Evolutionary conservation across 2,113 vertebrate genomes (phyloP), one percentile per base, ranked within the genome.

Genomic region (Corythoichthys haematopterus): DNA sequence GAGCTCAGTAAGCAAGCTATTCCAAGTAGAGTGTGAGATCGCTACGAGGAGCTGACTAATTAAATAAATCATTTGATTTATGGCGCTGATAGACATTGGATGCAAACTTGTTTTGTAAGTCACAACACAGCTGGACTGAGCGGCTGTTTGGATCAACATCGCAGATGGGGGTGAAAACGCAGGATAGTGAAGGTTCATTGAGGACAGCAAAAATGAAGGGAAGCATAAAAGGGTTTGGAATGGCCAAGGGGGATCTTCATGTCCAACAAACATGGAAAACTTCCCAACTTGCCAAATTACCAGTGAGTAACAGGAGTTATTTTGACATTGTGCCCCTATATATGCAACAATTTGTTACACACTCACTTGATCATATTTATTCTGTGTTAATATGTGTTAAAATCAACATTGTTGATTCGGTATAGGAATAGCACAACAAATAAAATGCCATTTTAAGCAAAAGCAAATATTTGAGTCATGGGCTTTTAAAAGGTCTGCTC

Each of bases 1-100:
- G 85, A 88, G 80, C 86, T 90, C 87, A 88, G 85, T 71, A 38
- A 76, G 81, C 66, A 20, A 80, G 80, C 82, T 84, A 88, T 88
- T 88, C 86, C 77, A 77, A 58, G 70, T 60, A 13, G 84, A 85
- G 83, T 84, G 82, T 87, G 82, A 88, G 85, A 84, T 81, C 71
- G 80, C 69, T 56, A 76, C 70, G 75, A 80, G 82, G 71, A 66
- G 69, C 77, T 68, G 38, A 68, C 66, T 84, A 79, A 88, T 87
- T 85, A 84, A 83, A 88, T 82, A 81, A 83, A 85, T 84, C 80
- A 81, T 62, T n/a, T 83, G 84, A 87, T 83, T 87, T 87, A 88
- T 85, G 80, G 70, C 82, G 77, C 81, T 82, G 80, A 87, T 83
- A 75, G 71, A 82, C 77, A 74, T 77, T 67, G 68, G 78, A 85